Percentiles rank a stretch among this genome's conserved stretches.
Evolutionary conservation across 2,888 invertebrate genomes (phyloP).

Genomic region (Willowsia nigromaculata): DNA sequence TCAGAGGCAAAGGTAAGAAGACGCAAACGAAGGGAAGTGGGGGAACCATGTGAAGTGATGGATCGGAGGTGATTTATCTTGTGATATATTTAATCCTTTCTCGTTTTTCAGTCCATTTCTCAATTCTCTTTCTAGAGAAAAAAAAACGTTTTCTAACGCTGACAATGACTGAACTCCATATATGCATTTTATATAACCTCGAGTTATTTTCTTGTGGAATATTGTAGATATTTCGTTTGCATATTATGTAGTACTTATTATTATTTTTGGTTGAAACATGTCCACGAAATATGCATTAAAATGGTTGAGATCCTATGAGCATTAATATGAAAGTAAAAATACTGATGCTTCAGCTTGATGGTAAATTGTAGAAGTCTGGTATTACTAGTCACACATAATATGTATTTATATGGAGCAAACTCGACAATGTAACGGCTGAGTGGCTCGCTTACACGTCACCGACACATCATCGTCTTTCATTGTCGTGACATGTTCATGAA

Average conservation of each 20-base stretch:
- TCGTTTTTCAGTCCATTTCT: slow-evolving; percentile 78
- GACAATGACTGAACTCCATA: slow-evolving; percentile 42
- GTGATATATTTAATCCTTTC: slow-evolving; percentile 78
- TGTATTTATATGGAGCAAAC: slow-evolving; percentile 31
- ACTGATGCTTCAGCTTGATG: background rate
- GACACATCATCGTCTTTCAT: slow-evolving; percentile 53
- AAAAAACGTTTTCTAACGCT: slow-evolving; percentile 35
- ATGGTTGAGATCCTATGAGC: slow-evolving; percentile 33
- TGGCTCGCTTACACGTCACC: slow-evolving; percentile 50
- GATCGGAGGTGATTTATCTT: slow-evolving; percentile 78
- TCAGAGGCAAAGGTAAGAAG: slow-evolving; percentile 17
- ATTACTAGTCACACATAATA: background rate
- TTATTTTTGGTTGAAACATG: slow-evolving; percentile 40
- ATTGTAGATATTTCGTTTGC: background rate
- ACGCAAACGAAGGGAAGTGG: slow-evolving; percentile 30
- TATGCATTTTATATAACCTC: background rate
- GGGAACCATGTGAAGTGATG: slow-evolving; percentile 78
- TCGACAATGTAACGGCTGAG: slow-evolving; percentile 58
- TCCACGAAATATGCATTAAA: slow-evolving; percentile 52
- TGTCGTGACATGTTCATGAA: slow-evolving; percentile 46
- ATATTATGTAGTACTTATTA: background rate
- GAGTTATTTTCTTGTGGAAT: background rate
- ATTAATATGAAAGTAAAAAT: slow-evolving; percentile 14
- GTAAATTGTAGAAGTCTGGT: background rate
- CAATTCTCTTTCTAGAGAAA: slow-evolving; percentile 53